Conservation (phyloP, 2,888 invertebrate species). For the Hemithea aestivaria region DNA sequence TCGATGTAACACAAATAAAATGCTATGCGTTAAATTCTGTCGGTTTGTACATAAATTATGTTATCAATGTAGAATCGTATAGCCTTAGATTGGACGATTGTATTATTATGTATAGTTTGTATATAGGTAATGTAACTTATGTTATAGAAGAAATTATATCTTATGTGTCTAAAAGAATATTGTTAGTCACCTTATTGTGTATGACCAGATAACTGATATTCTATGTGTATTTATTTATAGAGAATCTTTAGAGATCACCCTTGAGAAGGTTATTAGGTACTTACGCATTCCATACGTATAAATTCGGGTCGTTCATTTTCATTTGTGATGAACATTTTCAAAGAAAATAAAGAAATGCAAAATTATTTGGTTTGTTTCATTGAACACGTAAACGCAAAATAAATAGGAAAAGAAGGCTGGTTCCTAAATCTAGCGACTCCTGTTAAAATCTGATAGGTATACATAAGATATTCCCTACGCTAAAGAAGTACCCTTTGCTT, state of each 20-base stretch:
- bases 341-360: conserved; percentile 35
- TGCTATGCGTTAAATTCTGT: too few species aligned
- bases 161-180: conserved; percentile 39
- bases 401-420: too few species aligned
- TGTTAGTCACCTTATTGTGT: conserved; percentile 25
- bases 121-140: conserved; percentile 63
- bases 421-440: too few species aligned
- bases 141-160: conserved; percentile 46
- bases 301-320: conserved; percentile 46
- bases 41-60: conserved; percentile 13
- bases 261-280: conserved; percentile 42
- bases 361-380: conserved; percentile 6
- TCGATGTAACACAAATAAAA: too few species aligned
- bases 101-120: conserved; percentile 51
- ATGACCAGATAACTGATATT: conserved; percentile 30
- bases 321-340: conserved; percentile 48
- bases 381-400: too few species aligned
- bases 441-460: too few species aligned
- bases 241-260: conserved; percentile 27
- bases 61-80: conserved; percentile 29
- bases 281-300: conserved; percentile 56
- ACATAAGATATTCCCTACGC: too few species aligned
- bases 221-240: conserved; percentile 33
- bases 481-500: too few species aligned
- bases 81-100: conserved; percentile 30